Evolutionary conservation across 2,888 invertebrate genomes (phyloP).

Genomic region (Melanchra persicariae): DNA sequence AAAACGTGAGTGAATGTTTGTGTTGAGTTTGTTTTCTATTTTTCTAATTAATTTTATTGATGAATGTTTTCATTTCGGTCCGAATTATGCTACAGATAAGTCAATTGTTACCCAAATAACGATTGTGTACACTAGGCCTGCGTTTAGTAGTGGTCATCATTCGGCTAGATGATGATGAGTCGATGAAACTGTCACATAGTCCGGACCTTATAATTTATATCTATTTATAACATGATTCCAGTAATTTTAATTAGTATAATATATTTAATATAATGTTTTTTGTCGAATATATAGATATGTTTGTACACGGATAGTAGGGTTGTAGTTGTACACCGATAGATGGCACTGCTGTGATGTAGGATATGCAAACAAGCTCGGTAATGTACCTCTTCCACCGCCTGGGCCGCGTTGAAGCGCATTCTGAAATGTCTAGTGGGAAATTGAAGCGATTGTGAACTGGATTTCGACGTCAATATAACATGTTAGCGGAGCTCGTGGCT

Average conservation of each 20-base stretch:
- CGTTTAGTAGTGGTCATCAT: not conserved
- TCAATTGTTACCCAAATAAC: slow-evolving; percentile 1
- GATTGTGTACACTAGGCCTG: not conserved
- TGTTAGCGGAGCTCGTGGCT: too few species aligned
- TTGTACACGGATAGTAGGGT: not conserved
- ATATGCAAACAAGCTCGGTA: not conserved
- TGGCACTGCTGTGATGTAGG: slow-evolving; percentile 3
- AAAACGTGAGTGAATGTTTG: slow-evolving; percentile 6
- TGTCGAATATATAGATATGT: slow-evolving; percentile 20
- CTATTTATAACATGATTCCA: slow-evolving; percentile 16
- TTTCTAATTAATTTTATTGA: slow-evolving; percentile 22
- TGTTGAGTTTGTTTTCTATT: slow-evolving; percentile 34
- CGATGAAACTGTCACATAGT: not conserved
- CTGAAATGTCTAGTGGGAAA: not conserved
- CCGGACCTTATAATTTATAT: not conserved
- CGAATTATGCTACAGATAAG: not conserved
- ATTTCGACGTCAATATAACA: not conserved
- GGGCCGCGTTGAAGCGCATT: not conserved
- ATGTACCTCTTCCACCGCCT: not conserved
- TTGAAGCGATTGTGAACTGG: not conserved
- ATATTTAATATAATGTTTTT: slow-evolving; percentile 14
- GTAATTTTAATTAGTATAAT: slow-evolving; percentile 18
- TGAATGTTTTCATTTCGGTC: slow-evolving; percentile 15
- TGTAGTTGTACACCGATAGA: slow-evolving; percentile 5
- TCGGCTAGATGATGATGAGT: not conserved